Evolutionary conservation across 2,888 invertebrate species (phyloP), one percentile per base, ranked within the genome.

Genomic region (Phorcus lineatus): DNA sequence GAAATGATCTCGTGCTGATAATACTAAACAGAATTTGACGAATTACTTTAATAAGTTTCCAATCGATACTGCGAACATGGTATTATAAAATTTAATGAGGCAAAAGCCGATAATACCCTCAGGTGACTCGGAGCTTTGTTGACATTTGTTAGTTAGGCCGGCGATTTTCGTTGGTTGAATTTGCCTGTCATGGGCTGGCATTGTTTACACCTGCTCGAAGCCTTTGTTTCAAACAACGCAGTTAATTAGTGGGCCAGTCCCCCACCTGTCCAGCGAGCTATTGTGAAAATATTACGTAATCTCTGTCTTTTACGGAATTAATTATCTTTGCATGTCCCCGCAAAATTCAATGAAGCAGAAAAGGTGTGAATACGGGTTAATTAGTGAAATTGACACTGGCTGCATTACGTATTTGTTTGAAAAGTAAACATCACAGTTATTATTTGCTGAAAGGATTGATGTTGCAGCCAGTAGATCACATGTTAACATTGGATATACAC

Each of bases 61-160:
- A 70, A 70, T 70, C 70, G 70, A 70, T 70, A 70, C 62, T 31
- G 31, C 70, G 70, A 36, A 70, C 70, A 70, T 70, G 28, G 70
- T 70, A 70, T 36, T 70, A 70, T 70, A 70, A 70, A 70, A 70
- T 70, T 70, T 70, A 70, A 70, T 70, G 70, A 70, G 70, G 70
- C 70, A 70, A 70, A 70, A 70, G 70, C 70, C 70, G 70, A 70
- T 70, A 70, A 70, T 70, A 76, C 28, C 76, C 54, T 76, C 76
- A 76, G 76, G 54, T 76, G 76, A 55, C 36, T 55, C n/a, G 52
- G 52, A 53, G 75, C 54, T 24, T 53, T 52, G 75, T 75, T 75
- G 75, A 75, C 75, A 55, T 76, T 76, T 55, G 76, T 76, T 76
- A 70, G 70, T 36, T 36, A 40, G 70, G 70, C 40, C 40, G 36